Base-by-base conservation (phyloP, 2,113 vertebrate species). In the Suricata suricatta region DNA sequence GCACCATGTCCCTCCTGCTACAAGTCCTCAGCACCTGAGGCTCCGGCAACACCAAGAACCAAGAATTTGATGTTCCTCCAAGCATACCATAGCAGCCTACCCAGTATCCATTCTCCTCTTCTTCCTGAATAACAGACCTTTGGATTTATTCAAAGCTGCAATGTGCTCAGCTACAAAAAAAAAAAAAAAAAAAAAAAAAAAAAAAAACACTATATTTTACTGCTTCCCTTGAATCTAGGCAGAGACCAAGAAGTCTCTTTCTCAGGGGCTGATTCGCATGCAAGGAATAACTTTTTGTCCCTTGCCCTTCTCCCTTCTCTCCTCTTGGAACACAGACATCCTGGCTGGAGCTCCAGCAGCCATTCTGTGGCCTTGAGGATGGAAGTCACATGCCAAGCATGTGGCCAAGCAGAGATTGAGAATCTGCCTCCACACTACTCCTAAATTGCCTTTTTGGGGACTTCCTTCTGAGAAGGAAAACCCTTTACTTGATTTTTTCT, bases 1-100 rank as follows among this genome's bases (percentile, higher is more conserved):
- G 79, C 80, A 21, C 87, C 68, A 0, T 33, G 7, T 57, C 80
- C 69, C 72, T 85, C 88, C 85, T 8, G 38, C 11, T 1, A 33
- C 57, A n/a, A 52, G 79, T n/a, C 76, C 90, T 71, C 90, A 69
- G 92, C 95, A 96, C 60, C 69, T 66, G 16, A 16, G 90, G 47
- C 47, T 69, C 74, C 87, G 90, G 68, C 95, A 94, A 88, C 2
- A 86, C 90, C 31, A 33, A 87, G 94, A 96, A 96, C 88, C 31
- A 41, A 89, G 95, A 86, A 97, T 88, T 93, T 89, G 82, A 79
- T 29, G n/a, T 97, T 88, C 96, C 88, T 94, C 95, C 96, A 96
- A 83, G 57, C 17, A 71, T 11, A 72, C 85, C 35, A 4, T 5
- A 81, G 77, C 90, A 54, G 71, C 23, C 76, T 88, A 60, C 76